Evolutionary conservation across 2,888 invertebrate species (phyloP).

Genomic region (Axea sp.): DNA sequence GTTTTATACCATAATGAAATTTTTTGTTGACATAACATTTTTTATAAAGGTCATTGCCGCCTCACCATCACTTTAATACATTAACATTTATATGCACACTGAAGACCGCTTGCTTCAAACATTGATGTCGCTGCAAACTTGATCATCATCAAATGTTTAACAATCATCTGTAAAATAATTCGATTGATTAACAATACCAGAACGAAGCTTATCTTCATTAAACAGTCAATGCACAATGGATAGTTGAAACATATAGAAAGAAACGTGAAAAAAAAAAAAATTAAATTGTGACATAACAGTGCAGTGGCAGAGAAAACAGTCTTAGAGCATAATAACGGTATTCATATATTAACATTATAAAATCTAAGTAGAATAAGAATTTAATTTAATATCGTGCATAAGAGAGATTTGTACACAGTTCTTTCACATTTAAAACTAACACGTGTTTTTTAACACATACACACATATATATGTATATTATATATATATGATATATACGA

Average conservation of each 20-base stretch:
- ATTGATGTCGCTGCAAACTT: too few species aligned
- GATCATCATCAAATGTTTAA: background rate
- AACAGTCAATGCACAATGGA: background rate
- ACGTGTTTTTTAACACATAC: conserved; percentile 42
- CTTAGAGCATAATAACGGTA: conserved; percentile 35
- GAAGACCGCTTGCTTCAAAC: conserved; percentile 8
- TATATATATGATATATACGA: conserved; percentile 17
- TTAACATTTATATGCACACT: conserved; percentile 1
- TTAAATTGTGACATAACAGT: conserved; percentile 10
- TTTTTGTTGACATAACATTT: too few species aligned
- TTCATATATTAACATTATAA: conserved; percentile 43
- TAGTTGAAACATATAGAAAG: background rate
- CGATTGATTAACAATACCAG: conserved; percentile 13
- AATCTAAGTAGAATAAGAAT: conserved; percentile 53
- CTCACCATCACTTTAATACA: conserved; percentile 1
- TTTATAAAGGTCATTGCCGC: background rate
- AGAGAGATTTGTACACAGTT: conserved; percentile 69
- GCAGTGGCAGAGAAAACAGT: conserved; percentile 15
- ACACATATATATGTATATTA: too few species aligned
- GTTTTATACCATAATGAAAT: too few species aligned
- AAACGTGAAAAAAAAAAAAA: background rate
- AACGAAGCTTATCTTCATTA: conserved; percentile 44
- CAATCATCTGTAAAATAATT: conserved; percentile 22
- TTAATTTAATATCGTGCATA: conserved; percentile 58
- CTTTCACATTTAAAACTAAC: conserved; percentile 69